Percentiles rank a stretch among this genome's conserved stretches.
These are phyloP conservation scores for Leptinotarsa peninsularis DNA, from an alignment of 2,888 invertebrate genomes.

Conservation along the genomic window DNA sequence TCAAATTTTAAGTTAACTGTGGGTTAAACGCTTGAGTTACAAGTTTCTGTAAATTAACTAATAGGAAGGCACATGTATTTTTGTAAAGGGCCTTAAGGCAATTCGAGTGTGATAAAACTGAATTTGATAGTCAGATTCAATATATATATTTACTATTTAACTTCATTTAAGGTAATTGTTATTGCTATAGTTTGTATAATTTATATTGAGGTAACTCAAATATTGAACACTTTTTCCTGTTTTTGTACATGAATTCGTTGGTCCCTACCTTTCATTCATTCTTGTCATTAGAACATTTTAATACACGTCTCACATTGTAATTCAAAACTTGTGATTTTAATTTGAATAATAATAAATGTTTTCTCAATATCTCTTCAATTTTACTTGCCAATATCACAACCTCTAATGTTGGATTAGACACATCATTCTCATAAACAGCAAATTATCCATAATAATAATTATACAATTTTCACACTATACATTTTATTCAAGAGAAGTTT, in stretches of 20 bases:
- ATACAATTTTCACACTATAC: too few relatives aligned
- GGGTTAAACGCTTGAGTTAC: conserved; percentile 52
- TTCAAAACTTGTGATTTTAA: conserved; percentile 46
- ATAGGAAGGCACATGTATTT: conserved; percentile 64
- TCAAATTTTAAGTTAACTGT: conserved; percentile 50
- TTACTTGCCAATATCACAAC: neutral
- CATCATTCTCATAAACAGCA: too few relatives aligned
- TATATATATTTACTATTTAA: conserved; percentile 44
- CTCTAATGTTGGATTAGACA: too few relatives aligned
- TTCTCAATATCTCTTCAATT: conserved; percentile 11
- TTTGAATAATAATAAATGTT: conserved; percentile 37
- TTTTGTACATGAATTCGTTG: conserved; percentile 44
- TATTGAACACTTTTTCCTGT: conserved; percentile 28
- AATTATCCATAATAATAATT: too few relatives aligned
- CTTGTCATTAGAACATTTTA: conserved; percentile 40
- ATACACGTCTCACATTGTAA: conserved; percentile 37
- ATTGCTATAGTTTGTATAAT: conserved; percentile 39
- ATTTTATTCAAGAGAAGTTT: too few relatives aligned
- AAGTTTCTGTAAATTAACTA: conserved; percentile 51
- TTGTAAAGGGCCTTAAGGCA: conserved; percentile 65
- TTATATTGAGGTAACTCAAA: conserved; percentile 24
- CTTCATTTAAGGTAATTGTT: conserved; percentile 44
- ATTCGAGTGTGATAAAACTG: conserved; percentile 65
- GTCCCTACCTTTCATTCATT: conserved; percentile 41
- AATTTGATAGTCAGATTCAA: conserved; percentile 60